Evolutionary conservation across 2,797 vertebrate species (phyloP).

Genomic region (Myoxocephalus aenaeus): DNA sequence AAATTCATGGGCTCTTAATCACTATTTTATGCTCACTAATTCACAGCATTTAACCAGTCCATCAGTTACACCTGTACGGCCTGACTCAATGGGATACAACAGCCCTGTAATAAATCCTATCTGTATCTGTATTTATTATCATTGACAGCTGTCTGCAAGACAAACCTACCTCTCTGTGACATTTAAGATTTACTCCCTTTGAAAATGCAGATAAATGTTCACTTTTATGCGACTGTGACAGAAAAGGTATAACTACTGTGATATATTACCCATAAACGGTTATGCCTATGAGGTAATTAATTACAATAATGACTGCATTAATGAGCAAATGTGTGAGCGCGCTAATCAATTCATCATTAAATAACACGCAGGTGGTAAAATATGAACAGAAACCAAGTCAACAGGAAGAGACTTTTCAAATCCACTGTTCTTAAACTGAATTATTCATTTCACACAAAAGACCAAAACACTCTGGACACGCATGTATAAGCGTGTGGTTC

Average conservation of each 20-base stretch:
- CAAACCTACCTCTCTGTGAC: background rate
- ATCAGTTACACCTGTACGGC: constrained; percentile 9
- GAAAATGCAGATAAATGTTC: constrained; percentile 15
- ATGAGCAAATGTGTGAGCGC: constrained; percentile 15
- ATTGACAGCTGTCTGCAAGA: background rate
- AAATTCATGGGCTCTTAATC: background rate
- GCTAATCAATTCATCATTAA: constrained; percentile 11
- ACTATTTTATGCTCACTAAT: background rate
- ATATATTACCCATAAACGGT: background rate
- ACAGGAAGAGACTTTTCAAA: background rate
- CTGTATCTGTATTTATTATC: background rate
- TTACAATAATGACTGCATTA: constrained; percentile 21
- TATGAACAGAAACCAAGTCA: background rate
- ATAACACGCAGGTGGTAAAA: background rate
- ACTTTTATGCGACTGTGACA: constrained; percentile 3
- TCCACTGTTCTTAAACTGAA: background rate
- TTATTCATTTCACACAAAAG: background rate
- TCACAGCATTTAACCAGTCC: background rate
- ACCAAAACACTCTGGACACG: background rate
- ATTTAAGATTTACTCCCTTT: constrained; percentile 19
- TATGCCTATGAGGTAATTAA: constrained; percentile 16
- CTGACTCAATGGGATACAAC: background rate
- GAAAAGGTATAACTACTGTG: background rate
- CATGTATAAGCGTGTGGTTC: background rate
- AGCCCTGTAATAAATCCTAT: background rate